Evolutionary conservation across 2,888 invertebrate species (phyloP), one percentile per base, ranked within the genome.

Genomic region (Hetaerina titia): DNA sequence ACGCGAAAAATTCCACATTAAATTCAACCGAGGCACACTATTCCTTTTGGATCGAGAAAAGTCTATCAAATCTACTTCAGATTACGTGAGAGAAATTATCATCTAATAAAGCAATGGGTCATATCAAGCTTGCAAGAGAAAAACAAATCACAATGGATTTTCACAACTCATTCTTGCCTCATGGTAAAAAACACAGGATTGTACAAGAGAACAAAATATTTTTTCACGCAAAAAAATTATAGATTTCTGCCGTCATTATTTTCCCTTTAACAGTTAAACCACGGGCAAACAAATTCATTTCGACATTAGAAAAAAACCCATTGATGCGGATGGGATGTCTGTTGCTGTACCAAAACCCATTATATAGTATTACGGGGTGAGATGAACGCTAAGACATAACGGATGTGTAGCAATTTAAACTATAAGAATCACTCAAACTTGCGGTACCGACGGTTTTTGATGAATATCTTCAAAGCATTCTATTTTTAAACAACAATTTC

Each of bases 401-500:
- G 25, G 81, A 31, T 31, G 31, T 81, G 81, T 15, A 25, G 31
- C 31, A 31, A 81, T 31, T 81, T 19, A 69, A 81, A 81, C 31
- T 81, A 5, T 45, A 11, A 81, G 81, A 81, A 81, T 81, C 25
- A 81, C 81, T 81, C 22, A 81, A 81, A 22, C 13, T 81, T 9
- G 81, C 81, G 81, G 31, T 81, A 81, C 4, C 45, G 45, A 45
- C 69, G 13, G 31, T 31, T 11, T 31, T 81, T 81, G 81, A 81
- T 81, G 81, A 81, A 81, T 81, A 81, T 81, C 25, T 31, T 81
- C 81, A 15, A 11, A 25, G 25, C 11, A 31, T 31, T 25, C 25
- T 81, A 81, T 81, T 81, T 81, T 81, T 81, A 81, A 81, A 81
- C 81, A 22, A 31, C 25, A 81, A 81, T 81, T 31, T 81, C 81